Conservation (phyloP, 2,888 invertebrate species). For the Leptinotarsa haldemani region DNA sequence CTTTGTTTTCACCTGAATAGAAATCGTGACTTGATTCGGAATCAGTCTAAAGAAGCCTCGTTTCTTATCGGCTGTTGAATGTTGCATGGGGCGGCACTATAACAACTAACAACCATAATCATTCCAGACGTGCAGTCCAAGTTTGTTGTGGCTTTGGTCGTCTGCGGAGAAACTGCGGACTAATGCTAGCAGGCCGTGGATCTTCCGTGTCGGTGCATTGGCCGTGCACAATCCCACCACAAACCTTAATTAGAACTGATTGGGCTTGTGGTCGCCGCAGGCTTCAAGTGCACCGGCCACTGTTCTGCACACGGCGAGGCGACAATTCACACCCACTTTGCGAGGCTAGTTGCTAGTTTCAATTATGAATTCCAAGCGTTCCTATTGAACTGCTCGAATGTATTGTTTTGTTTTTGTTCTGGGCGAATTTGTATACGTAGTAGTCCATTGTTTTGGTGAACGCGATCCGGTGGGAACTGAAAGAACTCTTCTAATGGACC, state of each 20-base stretch:
- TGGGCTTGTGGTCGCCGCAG: conserved; percentile 33
- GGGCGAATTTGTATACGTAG: neutral
- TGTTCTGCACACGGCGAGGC: neutral
- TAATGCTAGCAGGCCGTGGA: conserved; percentile 6
- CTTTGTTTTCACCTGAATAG: no score
- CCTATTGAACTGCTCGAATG: neutral
- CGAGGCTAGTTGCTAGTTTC: conserved; percentile 5
- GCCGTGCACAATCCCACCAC: conserved; percentile 28
- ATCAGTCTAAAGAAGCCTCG: neutral
- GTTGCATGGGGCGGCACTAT: neutral
- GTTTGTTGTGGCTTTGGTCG: neutral
- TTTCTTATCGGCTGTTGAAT: neutral
- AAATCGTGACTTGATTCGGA: neutral
- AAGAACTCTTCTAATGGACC: no score
- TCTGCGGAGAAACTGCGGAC: neutral
- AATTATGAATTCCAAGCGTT: conserved; percentile 10
- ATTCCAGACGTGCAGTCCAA: neutral
- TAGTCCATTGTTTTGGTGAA: neutral
- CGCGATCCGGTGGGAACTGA: no score
- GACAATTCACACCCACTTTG: neutral
- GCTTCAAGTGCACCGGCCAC: conserved; percentile 38
- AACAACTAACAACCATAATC: conserved; percentile 12
- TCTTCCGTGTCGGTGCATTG: neutral
- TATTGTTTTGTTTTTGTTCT: neutral
- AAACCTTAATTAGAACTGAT: conserved; percentile 44